Conservation (phyloP, 2,888 invertebrate species). For the Arge pagana region DNA sequence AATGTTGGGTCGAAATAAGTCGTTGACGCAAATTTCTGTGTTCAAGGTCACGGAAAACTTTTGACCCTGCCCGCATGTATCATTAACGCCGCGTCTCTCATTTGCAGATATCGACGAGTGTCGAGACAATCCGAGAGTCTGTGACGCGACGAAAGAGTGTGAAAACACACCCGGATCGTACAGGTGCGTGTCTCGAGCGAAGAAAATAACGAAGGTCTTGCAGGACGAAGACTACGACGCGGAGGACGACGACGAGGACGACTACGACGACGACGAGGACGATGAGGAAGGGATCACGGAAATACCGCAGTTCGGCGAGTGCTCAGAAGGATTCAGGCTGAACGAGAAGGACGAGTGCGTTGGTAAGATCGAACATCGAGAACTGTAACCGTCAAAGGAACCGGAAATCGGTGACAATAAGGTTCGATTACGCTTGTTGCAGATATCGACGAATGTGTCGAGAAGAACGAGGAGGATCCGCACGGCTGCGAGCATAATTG, state of each 20-base stretch:
- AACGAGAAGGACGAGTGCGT: slow-evolving; percentile 58
- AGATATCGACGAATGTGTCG: slow-evolving; percentile 65
- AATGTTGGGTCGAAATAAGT: too few species aligned
- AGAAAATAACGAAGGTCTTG: slow-evolving; percentile 43
- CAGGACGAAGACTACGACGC: slow-evolving; percentile 47
- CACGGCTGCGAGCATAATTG: slow-evolving; percentile 62
- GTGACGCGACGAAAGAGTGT: slow-evolving; percentile 48
- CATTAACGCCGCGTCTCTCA: too few species aligned
- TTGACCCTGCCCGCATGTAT: too few species aligned
- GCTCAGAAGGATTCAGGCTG: slow-evolving; percentile 57
- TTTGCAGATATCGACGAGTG: slow-evolving; percentile 69
- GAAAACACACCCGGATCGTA: slow-evolving; percentile 61
- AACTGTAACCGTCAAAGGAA: too few species aligned
- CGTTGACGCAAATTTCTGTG: too few species aligned
- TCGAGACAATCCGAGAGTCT: slow-evolving; percentile 41
- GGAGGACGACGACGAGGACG: slow-evolving; percentile 40
- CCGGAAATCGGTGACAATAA: not conserved
- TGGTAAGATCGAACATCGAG: too few species aligned
- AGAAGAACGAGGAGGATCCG: slow-evolving; percentile 57
- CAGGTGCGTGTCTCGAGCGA: slow-evolving; percentile 41
- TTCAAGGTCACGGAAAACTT: too few species aligned
- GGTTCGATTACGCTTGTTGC: slow-evolving; percentile 26
- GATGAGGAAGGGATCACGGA: slow-evolving; percentile 42
- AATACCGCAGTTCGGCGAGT: slow-evolving; percentile 41
- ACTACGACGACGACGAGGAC: slow-evolving; percentile 33